These are phyloP conservation scores for Thalassoma bifasciatum DNA, from an alignment of 2,113 vertebrate species.

Conservation along the genomic window DNA sequence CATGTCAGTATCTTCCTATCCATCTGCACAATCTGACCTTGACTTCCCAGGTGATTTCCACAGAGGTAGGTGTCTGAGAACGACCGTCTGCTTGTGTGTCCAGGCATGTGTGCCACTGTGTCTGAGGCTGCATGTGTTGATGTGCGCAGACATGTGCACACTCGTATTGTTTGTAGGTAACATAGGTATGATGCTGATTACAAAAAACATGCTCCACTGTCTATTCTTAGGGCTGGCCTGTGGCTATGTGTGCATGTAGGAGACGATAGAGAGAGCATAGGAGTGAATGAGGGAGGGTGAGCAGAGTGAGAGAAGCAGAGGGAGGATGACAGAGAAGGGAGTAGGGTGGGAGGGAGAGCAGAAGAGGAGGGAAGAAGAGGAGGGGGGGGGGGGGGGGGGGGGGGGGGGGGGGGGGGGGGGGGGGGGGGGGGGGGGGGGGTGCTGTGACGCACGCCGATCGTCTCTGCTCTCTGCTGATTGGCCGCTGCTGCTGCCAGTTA, in stretches of 20 bases:
- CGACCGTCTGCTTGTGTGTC: background rate
- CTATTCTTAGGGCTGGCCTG: conserved; percentile 74
- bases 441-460: conserved; percentile 81
- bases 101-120: background rate
- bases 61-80: conserved; percentile 34
- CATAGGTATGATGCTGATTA: conserved; percentile 46
- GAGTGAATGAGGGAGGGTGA: conserved; percentile 69
- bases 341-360: conserved; percentile 53
- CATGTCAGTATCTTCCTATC: conserved; percentile 65
- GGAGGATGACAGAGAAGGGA: conserved; percentile 69
- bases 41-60: conserved; percentile 77
- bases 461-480: conserved; percentile 70
- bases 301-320: conserved; percentile 56
- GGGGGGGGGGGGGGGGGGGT: conserved; percentile 27
- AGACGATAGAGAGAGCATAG: conserved; percentile 53
- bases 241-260: conserved; percentile 70
- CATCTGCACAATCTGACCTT: conserved; percentile 75
- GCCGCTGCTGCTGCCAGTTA: conserved; percentile 72
- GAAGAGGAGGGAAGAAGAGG: conserved; percentile 32
- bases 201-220: conserved; percentile 55
- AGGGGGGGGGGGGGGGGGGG: conserved; percentile 16
- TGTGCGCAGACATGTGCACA: conserved; percentile 1
- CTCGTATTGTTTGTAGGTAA: conserved; percentile 18
- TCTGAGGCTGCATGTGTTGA: background rate
- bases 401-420: conserved; percentile 15